Evolutionary conservation across 2,113 vertebrate genomes (phyloP), one percentile per base, ranked within the genome.

Genomic region (Oxygymnocypris stewartii): DNA sequence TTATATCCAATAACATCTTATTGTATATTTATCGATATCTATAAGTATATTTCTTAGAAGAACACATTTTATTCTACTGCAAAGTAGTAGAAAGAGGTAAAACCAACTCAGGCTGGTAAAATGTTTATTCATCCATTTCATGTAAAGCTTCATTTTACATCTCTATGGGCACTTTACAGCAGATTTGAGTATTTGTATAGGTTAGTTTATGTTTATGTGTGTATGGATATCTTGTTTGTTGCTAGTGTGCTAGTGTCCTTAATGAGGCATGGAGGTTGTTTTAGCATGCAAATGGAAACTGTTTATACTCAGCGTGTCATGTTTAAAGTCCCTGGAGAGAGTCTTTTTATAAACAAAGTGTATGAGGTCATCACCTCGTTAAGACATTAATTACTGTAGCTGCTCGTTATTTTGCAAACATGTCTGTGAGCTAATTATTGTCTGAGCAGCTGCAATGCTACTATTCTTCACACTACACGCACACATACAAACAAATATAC

Each of bases 341-440:
- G 40, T 84, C 75, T 88, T 47, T 79, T 37, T 79, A 90, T 92
- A 88, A 87, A 89, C 91, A 82, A 90, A 90, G 84, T 83, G 25
- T 61, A 67, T 84, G 86, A 91, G 89, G 82, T 76, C 85, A 87
- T 88, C 75, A 75, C 65, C 90, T 91, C 18, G 75, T 92, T 91
- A 91, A 92, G 90, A 85, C 90, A 89, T 92, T 93, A 84, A 92
- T 92, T 93, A 88, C 85, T n/a, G 74, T 79, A 47, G 12, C 49
- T n/a, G 74, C 81, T 61, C 18, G 59, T 83, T 84, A 79, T 87
- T 86, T 89, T 86, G 87, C 83, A 79, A 79, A 81, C 73, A 44
- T 83, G 86, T 88, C 84, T 82, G 84, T 82, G 82, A 88, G 86
- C 87, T 89, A 83, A 92, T 91, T 90, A 87, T 84, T 88, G 42